Evolutionary conservation across 2,888 invertebrate genomes (phyloP), one percentile per base, ranked within the genome.

Genomic region (Pseudococcus jackbeardsleyi): DNA sequence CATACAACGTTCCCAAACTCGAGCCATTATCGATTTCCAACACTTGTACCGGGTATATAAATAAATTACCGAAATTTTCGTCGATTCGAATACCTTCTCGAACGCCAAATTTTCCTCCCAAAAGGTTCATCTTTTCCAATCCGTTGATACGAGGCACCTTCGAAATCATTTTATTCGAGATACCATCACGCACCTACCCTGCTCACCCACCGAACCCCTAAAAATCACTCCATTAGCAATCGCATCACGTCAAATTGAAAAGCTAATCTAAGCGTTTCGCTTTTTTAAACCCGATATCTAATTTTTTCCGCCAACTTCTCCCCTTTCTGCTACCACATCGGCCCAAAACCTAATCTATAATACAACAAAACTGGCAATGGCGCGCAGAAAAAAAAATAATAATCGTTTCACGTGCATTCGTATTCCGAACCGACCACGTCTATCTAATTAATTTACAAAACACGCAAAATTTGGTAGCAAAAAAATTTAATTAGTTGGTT

Each of bases 401-500:
- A 50, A 54, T 54, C 54, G 15, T 26, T 68, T 7, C 68, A 68
- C 68, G 68, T 68, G 68, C 68, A 26, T 26, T 54, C 22, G 26
- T 68, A 68, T 26, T 26, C 26, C 68, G 68, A 22, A 68, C 26
- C n/a, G 54, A 54, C 54, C n/a, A 54, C 68, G 11, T 68, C 68
- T 26, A 68, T 68, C 68, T 68, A 68, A 68, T 68, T 68, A 68
- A 68, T 68, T 68, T 68, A 68, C 68, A 22, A 68, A 68, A 68
- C 68, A 68, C 68, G 68, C 68, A 12, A 68, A 68, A 68, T 68
- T 68, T 26, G 54, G 6, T 15, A 11, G 26, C 11, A 22, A 68
- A 68, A 68, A 68, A 68, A 68, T 68, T 68, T 68, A 68, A 26
- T 68, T 68, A 68, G 22, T 26, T 68, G 68, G 68, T 68, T 68